A percentile compares a stretch with the other conserved stretches of the same genome.
Conservation (phyloP, 2,888 invertebrate genomes). For the Apocheima hispidaria region DNA sequence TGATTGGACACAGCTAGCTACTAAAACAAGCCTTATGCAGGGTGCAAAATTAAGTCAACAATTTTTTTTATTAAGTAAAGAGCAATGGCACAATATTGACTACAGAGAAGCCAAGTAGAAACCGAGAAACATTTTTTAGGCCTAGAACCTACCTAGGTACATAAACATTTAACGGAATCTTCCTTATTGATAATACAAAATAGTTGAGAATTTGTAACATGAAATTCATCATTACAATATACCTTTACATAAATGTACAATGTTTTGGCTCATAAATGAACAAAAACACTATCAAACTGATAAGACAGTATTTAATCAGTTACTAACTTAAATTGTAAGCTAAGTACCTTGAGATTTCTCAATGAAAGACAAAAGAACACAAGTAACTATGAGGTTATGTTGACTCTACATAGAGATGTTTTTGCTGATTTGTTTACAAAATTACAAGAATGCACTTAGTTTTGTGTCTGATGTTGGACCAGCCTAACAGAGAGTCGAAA, state of each 20-base stretch:
- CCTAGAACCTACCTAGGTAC: too few relatives aligned
- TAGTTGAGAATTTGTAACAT: neutral
- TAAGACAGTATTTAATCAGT: slow-evolving; percentile 14
- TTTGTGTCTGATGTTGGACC: neutral
- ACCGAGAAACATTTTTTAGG: too few relatives aligned
- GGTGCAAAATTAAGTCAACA: too few relatives aligned
- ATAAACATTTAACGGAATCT: too few relatives aligned
- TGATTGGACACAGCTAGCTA: too few relatives aligned
- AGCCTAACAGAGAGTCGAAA: neutral
- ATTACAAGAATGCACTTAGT: slow-evolving; percentile 2
- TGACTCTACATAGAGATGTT: slow-evolving; percentile 22
- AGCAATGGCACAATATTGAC: too few relatives aligned
- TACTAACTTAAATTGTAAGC: slow-evolving; percentile 10
- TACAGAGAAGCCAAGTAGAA: too few relatives aligned
- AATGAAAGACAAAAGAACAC: slow-evolving; percentile 43
- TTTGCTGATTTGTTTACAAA: slow-evolving; percentile 19
- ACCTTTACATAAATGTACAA: neutral
- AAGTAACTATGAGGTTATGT: slow-evolving; percentile 40
- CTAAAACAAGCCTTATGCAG: too few relatives aligned
- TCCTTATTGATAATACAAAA: neutral
- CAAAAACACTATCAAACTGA: slow-evolving; percentile 11
- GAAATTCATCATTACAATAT: neutral
- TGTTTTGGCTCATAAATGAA: neutral
- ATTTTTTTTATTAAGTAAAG: too few relatives aligned
- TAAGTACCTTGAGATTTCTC: slow-evolving; percentile 25